Evolutionary conservation across 2,888 invertebrate species (phyloP), one percentile per base, ranked within the genome.

Genomic region (Graphium colonna): DNA sequence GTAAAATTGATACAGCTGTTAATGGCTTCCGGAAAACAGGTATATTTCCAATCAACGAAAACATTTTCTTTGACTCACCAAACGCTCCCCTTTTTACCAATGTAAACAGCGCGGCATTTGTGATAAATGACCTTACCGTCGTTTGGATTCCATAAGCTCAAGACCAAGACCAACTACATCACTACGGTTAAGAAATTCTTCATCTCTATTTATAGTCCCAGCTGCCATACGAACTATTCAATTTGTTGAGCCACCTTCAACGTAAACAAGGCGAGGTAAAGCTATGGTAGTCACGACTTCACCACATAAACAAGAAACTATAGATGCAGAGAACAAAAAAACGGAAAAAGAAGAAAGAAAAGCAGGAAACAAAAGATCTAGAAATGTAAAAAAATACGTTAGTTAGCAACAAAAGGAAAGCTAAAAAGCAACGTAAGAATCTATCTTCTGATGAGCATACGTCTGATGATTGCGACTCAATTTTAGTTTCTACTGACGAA

Each of bases 391-490:
- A 44, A 9, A 38, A 51, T 43, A 17, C 17, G 21, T 15, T 9
- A 46, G 12, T 8, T 28, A 41, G 41, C 39, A 40, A 36, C 16
- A 46, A 12, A 53, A 48, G 1, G 16, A 28, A 13, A 49, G 17
- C n/a, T 43, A 48, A 16, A 43, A 48, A 1, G 43, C 48, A 1
- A 28, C 28, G 28, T 7, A 4, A 28, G 28, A n/a, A n/a, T n/a
- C n/a, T n/a, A n/a, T 28, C 28, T 28, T 13, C 57, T 60, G 59
- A 60, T 41, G 59, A 60, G 13, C 52, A 55, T 13, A 47, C 59
- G 50, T 31, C 28, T 28, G n/a, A n/a, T n/a, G n/a, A n/a, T n/a
- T n/a, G n/a, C n/a, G n/a, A n/a, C n/a, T n/a, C n/a, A n/a, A n/a
- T 60, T 55, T 55, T 57, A 33, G 52, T 55, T n/a, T n/a, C n/a